Conservation (phyloP, 1,140 invertebrate species). For the Palaemon carinicauda region DNA sequence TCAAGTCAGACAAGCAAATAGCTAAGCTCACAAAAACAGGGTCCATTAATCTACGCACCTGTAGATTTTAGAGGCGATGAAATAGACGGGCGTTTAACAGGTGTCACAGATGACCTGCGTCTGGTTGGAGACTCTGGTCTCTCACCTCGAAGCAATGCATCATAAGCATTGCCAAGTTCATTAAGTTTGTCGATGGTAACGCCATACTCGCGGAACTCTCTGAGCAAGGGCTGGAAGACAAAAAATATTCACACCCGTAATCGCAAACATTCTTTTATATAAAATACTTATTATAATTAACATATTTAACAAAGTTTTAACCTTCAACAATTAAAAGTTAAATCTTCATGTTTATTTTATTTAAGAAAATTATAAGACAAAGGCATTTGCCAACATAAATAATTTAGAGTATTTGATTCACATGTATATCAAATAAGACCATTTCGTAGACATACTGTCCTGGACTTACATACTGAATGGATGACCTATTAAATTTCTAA, state of each 20-base stretch:
- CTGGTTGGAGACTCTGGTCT: conserved; percentile 77
- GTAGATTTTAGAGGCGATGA: conserved; percentile 53
- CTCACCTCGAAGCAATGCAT: conserved; percentile 75
- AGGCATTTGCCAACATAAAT: too few species aligned
- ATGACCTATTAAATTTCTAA: too few species aligned
- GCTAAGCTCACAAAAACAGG: not conserved
- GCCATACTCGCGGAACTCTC: conserved; percentile 88
- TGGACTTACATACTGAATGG: too few species aligned
- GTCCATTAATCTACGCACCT: conserved; percentile 1
- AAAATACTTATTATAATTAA: too few species aligned
- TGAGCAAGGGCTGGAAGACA: conserved; percentile 75
- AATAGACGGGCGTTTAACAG: conserved; percentile 75
- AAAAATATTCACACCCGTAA: not conserved
- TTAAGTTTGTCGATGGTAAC: conserved; percentile 90
- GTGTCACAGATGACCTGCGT: conserved; percentile 73
- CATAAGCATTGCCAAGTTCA: conserved; percentile 85
- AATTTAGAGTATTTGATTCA: too few species aligned
- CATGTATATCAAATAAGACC: too few species aligned
- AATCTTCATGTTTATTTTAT: too few species aligned
- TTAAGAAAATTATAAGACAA: too few species aligned
- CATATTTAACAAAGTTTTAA: too few species aligned
- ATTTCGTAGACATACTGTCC: too few species aligned
- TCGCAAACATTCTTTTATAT: too few species aligned
- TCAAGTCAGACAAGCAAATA: not conserved
- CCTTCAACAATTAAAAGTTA: too few species aligned